Base-by-base conservation (phyloP, 2,113 vertebrate genomes). In the Sinocyclocheilus anshuiensis region DNA sequence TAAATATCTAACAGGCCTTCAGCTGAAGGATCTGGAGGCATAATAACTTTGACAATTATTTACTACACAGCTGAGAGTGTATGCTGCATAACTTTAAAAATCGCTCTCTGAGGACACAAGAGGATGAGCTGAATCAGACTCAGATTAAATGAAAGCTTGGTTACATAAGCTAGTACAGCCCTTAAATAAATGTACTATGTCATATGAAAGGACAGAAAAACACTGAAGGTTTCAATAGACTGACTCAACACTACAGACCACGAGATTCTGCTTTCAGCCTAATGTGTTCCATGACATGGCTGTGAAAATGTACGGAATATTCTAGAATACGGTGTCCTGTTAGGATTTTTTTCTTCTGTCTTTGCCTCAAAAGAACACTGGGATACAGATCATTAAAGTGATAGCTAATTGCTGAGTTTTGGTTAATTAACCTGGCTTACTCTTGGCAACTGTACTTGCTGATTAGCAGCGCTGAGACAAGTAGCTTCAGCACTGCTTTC, bases 401-500 rank as follows among this genome's bases (percentile, higher is more conserved):
- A 63, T n/a, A 67, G 74, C 36, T 71, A 71, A 74, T 45, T 3
- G 18, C 20, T 39, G 18, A 42, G 42, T 42, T 84, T 76, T 6
- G 26, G 12, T 48, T 36, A 87, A 82, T 86, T 87, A 87, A 59
- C 33, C 50, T 39, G 26, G 50, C 48, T 33, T 39, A 63, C 59
- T 77, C 24, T 33, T 67, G 48, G 26, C 26, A 16, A 26, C n/a
- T 33, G 6, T 53, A 18, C 16, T 10, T 57, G 81, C 50, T 26
- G 75, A 89, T 26, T 16, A 90, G 55, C 88, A 50, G 76, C 63
- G 4, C 48, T 45, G n/a, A 89, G 83, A 87, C 86, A 63, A 69
- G 83, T 75, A 87, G 88, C 88, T 88, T 67, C 84, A 88, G 89
- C 89, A 81, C 81, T 84, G 90, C 77, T 92, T 94, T 95, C 92